Conservation (phyloP, 2,797 vertebrate genomes). For the Acrossocheilus fasciatus region DNA sequence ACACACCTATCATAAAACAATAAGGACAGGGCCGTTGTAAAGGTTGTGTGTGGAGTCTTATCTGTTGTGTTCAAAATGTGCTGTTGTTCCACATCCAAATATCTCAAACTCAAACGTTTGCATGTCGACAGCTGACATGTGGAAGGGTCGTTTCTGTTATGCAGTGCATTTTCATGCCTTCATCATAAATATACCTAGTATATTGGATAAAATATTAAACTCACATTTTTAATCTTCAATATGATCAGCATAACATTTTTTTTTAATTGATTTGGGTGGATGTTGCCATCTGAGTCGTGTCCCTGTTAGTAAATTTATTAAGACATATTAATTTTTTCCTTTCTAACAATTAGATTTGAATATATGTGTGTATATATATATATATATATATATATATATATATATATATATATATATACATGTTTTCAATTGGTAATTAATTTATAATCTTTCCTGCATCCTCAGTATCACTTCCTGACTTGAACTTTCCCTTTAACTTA, state of each 20-base stretch:
- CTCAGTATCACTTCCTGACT: too few relatives aligned
- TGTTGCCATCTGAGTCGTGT: too few relatives aligned
- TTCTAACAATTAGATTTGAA: too few relatives aligned
- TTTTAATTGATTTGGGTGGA: too few relatives aligned
- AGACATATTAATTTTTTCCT: too few relatives aligned
- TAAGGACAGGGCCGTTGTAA: background rate
- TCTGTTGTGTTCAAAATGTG: slow-evolving; percentile 17
- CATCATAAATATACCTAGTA: background rate
- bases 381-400: too few relatives aligned
- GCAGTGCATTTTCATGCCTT: background rate
- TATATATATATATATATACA: too few relatives aligned
- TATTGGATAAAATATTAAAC: background rate
- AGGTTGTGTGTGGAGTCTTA: slow-evolving; percentile 25
- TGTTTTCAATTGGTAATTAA: too few relatives aligned
- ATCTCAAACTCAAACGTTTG: background rate
- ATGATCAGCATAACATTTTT: background rate
- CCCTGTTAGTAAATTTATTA: too few relatives aligned
- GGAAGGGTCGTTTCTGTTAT: background rate
- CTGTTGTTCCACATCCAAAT: background rate
- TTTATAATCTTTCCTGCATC: too few relatives aligned
- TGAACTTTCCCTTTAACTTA: too few relatives aligned
- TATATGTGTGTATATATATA: too few relatives aligned
- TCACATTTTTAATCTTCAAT: background rate
- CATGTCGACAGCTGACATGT: background rate
- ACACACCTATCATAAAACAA: slow-evolving; percentile 32